These are phyloP conservation scores for Peromyscus eremicus DNA, from an alignment of 2,797 vertebrate species.

Conservation along the genomic window DNA sequence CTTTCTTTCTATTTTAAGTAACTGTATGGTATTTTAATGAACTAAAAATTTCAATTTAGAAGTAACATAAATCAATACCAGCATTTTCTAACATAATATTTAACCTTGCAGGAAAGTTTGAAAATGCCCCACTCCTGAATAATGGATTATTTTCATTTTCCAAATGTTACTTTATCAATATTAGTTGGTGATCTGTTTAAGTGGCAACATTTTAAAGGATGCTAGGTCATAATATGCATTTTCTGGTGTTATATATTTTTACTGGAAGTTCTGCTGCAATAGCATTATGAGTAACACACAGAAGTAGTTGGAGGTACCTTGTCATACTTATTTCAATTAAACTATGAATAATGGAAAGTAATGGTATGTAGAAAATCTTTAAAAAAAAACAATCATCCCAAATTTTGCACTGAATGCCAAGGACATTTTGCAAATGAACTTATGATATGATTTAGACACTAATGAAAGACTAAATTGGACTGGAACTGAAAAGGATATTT, in stretches of 20 bases:
- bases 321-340: slow-evolving; percentile 67
- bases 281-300: slow-evolving; percentile 40
- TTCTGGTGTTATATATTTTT: slow-evolving; percentile 40
- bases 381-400: slow-evolving; percentile 62
- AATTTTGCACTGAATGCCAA: slow-evolving; percentile 66
- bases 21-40: slow-evolving; percentile 9
- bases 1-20: slow-evolving; percentile 52
- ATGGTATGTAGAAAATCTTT: slow-evolving; percentile 59
- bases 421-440: slow-evolving; percentile 43
- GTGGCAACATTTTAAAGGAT: slow-evolving; percentile 10
- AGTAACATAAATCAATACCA: slow-evolving; percentile 11
- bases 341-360: slow-evolving; percentile 14
- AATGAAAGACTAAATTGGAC: slow-evolving; percentile 61
- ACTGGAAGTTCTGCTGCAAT: not conserved
- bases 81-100: slow-evolving; percentile 6
- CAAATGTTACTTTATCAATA: not conserved
- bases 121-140: not conserved
- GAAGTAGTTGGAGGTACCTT: not conserved
- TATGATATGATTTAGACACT: slow-evolving; percentile 73
- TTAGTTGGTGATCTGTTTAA: not conserved
- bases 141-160: not conserved
- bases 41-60: not conserved
- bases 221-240: not conserved
- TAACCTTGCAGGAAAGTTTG: not conserved
- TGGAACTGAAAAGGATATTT: slow-evolving; percentile 37